Percentiles rank a stretch among this genome's conserved stretches.
Evolutionary conservation across 2,888 invertebrate genomes (phyloP).

Genomic region (Apoda limacodes): DNA sequence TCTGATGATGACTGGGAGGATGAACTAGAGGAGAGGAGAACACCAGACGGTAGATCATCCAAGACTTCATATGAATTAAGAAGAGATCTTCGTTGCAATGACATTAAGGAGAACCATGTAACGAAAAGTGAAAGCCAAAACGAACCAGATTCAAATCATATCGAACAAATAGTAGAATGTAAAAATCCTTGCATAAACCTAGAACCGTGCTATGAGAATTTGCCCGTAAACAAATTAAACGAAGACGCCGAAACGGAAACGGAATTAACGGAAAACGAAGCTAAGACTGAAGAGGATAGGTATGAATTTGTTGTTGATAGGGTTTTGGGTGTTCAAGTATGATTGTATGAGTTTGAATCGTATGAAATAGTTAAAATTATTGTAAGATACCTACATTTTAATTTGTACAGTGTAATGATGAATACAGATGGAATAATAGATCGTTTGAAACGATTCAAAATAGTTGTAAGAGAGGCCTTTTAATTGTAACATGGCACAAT

Average conservation of each 20-base stretch:
- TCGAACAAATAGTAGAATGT: slow-evolving; percentile 40
- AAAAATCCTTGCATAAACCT: slow-evolving; percentile 32
- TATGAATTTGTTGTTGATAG: slow-evolving; percentile 88
- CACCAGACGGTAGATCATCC: slow-evolving; percentile 58
- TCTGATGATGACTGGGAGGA: slow-evolving; percentile 64
- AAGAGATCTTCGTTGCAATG: slow-evolving; percentile 23
- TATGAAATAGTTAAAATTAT: no score
- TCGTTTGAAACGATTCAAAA: no score
- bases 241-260: slow-evolving; percentile 47
- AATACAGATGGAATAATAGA: no score
- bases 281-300: slow-evolving; percentile 66
- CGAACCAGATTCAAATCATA: slow-evolving; percentile 1
- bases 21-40: slow-evolving; percentile 50
- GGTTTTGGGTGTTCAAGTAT: slow-evolving; percentile 87
- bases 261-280: slow-evolving; percentile 29
- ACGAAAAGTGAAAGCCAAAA: slow-evolving; percentile 2
- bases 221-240: slow-evolving; percentile 20
- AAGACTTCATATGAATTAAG: slow-evolving; percentile 56
- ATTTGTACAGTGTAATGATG: no score
- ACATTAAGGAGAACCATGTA: slow-evolving; percentile 8
- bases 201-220: slow-evolving; percentile 26
- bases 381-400: no score
- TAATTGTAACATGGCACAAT: slow-evolving; percentile 41
- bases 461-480: no score
- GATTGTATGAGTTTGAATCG: slow-evolving; percentile 32